Evolutionary conservation across 2,888 invertebrate species (phyloP).

Genomic region (Plebejus melissa): DNA sequence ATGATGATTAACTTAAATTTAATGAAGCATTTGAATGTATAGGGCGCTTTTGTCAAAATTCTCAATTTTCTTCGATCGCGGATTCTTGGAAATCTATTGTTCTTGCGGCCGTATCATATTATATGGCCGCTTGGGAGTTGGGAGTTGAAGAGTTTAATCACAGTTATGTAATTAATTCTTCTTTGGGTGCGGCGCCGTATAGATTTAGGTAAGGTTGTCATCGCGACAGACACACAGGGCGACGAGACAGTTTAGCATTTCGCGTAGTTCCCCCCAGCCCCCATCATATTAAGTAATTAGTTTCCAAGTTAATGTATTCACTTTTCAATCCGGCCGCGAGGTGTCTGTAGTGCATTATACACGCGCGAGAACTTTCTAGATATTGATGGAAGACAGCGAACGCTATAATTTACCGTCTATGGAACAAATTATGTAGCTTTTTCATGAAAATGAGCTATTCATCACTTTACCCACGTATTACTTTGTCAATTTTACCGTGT

Average conservation of each 20-base stretch:
- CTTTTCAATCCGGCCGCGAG: slow-evolving; percentile 15
- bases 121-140: too few relatives aligned
- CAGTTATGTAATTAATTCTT: too few relatives aligned
- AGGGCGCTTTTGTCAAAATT: too few relatives aligned
- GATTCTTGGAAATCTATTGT: too few relatives aligned
- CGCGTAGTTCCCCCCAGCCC: too few relatives aligned
- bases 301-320: slow-evolving; percentile 12
- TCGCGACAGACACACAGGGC: not conserved
- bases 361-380: slow-evolving; percentile 18
- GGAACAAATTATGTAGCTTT: slow-evolving; percentile 15
- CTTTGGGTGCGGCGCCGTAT: too few relatives aligned
- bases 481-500: not conserved
- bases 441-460: slow-evolving; percentile 18
- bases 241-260: not conserved
- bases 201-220: not conserved
- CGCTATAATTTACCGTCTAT: slow-evolving; percentile 18
- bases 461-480: slow-evolving; percentile 3
- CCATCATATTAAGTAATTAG: not conserved
- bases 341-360: slow-evolving; percentile 7
- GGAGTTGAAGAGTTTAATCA: too few relatives aligned
- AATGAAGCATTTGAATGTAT: too few relatives aligned
- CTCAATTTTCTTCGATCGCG: too few relatives aligned
- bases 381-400: slow-evolving; percentile 16
- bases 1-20: too few relatives aligned
- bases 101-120: too few relatives aligned